These are phyloP conservation scores for Crocidura indochinensis DNA, from an alignment of 2,797 vertebrate genomes.

Conservation along the genomic window DNA sequence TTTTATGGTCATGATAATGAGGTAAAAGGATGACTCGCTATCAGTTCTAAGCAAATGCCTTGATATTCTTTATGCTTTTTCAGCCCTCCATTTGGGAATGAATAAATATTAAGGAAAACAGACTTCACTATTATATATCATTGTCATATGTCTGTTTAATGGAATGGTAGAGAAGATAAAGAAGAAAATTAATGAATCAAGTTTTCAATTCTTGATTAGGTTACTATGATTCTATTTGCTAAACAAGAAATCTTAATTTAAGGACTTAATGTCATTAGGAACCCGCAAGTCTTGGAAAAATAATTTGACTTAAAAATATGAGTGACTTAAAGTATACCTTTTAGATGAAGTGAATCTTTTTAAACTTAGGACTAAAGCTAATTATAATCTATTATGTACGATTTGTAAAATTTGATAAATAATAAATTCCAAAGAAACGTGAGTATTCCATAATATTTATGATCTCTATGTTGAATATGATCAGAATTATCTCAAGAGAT, in stretches of 20 bases:
- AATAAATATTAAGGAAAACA: no score
- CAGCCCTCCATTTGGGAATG: no score
- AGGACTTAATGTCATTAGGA: no score
- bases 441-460: neutral
- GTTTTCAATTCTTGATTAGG: no score
- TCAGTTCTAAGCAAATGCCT: neutral
- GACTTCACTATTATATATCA: no score
- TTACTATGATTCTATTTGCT: no score
- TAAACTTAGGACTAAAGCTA: neutral
- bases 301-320: slow-evolving; percentile 16
- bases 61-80: neutral
- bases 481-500: neutral
- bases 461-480: neutral
- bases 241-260: no score
- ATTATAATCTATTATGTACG: neutral
- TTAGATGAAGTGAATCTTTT: slow-evolving; percentile 1
- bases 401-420: neutral
- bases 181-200: no score
- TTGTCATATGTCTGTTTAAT: no score
- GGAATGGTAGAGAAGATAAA: no score
- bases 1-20: neutral
- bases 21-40: neutral
- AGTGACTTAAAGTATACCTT: neutral
- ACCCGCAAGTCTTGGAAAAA: neutral
- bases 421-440: neutral